Base-by-base conservation (phyloP, 1,140 invertebrate genomes). In the Leptopilina boulardi region DNA sequence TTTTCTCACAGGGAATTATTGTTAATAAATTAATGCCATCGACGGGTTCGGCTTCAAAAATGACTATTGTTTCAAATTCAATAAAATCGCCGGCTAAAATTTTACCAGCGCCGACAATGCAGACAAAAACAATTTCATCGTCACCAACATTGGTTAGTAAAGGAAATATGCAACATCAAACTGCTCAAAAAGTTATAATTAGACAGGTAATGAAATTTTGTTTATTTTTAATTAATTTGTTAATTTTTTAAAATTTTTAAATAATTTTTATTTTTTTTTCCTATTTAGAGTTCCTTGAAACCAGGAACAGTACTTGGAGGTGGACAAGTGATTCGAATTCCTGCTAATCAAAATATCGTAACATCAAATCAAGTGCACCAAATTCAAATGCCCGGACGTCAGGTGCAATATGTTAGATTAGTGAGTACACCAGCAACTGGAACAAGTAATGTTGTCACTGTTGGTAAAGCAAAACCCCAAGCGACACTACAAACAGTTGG, bases 321-420 rank as follows among this genome's bases (percentile, higher is more conserved):
- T 83, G 91, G 92, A 51, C 93, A 94, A 83, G 91, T 94, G n/a
- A 93, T 94, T 87, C 93, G 92, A 89, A 93, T 93, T 84, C 92
- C 91, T 84, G 91, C 91, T 66, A 92, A 88, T 87, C 93, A 92
- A 79, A 91, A 86, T 81, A 89, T 91, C 76, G 89, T 84, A 77
- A 89, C 89, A 41, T 79, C 87, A 11, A 90, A 90, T 83, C 93
- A 94, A 84, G 87, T 95, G 41, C 94, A 95, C 90, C 94, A 94
- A 85, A 93, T 95, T 73, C 94, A 94, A 89, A 92, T 95, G 77
- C 94, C 94, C 21, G 94, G 94, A 13, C 93, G 94, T 91, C 94
- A 94, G 93, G 92, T 95, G 56, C 94, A 95, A 87, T 95, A 95
- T 87, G 94, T 96, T 3, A 91, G 94, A 83, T 89, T 96, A 74